Conservation (phyloP, 2,797 vertebrate species). For the Bovichtus diacanthus region DNA sequence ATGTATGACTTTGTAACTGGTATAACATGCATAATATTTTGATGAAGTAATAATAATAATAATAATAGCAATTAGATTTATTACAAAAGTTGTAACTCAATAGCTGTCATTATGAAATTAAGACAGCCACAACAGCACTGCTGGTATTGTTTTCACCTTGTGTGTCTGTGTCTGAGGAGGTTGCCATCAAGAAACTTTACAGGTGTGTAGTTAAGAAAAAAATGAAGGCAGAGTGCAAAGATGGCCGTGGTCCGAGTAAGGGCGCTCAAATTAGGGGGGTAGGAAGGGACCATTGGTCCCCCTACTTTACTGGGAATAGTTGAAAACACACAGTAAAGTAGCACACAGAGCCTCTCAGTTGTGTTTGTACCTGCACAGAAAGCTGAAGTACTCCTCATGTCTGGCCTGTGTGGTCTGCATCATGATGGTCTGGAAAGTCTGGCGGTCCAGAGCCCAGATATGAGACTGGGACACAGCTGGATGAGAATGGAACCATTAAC, state of each 20-base stretch:
- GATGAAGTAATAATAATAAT: neutral
- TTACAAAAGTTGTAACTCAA: neutral
- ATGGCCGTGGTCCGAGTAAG: too few species aligned
- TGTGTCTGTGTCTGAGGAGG: too few species aligned
- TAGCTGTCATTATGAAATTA: too few species aligned
- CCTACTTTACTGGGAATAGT: too few species aligned
- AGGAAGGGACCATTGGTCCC: too few species aligned
- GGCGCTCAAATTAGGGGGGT: too few species aligned
- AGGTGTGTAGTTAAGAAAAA: too few species aligned
- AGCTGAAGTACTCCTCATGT: slow-evolving; percentile 87
- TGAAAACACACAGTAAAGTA: too few species aligned
- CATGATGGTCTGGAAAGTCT: slow-evolving; percentile 88
- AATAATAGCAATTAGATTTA: neutral
- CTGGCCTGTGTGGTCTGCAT: slow-evolving; percentile 85
- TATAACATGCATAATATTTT: neutral
- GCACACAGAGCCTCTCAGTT: neutral
- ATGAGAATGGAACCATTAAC: slow-evolving; percentile 14
- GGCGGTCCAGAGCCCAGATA: slow-evolving; percentile 87
- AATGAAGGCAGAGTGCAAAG: too few species aligned
- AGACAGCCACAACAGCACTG: too few species aligned
- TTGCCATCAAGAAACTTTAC: too few species aligned
- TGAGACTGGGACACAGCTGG: slow-evolving; percentile 83
- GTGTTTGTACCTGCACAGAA: slow-evolving; percentile 83
- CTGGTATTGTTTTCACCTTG: too few species aligned
- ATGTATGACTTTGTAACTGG: neutral